Conservation (phyloP, 2,797 vertebrate species). For the Falco naumanni region DNA sequence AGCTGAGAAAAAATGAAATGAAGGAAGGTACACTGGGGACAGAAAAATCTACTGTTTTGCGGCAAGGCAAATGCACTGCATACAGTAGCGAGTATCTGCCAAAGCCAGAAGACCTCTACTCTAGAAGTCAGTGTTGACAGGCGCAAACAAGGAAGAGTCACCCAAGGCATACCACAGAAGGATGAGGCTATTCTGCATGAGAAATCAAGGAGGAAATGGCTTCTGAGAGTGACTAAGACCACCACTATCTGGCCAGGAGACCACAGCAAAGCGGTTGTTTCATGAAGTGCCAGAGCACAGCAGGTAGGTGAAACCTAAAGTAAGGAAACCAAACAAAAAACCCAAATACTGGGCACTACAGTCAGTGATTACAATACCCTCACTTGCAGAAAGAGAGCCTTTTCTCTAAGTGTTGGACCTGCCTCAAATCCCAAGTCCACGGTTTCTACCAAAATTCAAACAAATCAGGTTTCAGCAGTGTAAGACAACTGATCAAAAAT, state of each 20-base stretch:
- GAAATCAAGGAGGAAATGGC: neutral
- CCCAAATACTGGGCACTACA: neutral
- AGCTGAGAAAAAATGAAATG: neutral
- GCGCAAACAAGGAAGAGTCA: neutral
- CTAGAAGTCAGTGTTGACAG: neutral
- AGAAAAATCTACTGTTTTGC: neutral
- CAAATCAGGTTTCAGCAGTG: neutral
- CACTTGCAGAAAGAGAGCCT: neutral
- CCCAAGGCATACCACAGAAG: neutral
- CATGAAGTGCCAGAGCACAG: neutral
- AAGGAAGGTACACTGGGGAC: neutral
- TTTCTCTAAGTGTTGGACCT: neutral
- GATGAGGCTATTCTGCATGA: neutral
- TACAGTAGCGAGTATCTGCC: neutral
- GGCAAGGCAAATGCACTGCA: neutral
- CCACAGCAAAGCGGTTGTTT: neutral
- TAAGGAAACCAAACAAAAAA: neutral
- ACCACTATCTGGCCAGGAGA: neutral
- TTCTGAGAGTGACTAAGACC: neutral
- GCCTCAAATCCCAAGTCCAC: neutral
- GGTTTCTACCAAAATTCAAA: neutral
- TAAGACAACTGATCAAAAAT: neutral
- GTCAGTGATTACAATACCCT: neutral
- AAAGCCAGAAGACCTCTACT: neutral
- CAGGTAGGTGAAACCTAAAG: neutral